Evolutionary conservation across 2,888 invertebrate species (phyloP).

Genomic region (Ophioninae sp.): DNA sequence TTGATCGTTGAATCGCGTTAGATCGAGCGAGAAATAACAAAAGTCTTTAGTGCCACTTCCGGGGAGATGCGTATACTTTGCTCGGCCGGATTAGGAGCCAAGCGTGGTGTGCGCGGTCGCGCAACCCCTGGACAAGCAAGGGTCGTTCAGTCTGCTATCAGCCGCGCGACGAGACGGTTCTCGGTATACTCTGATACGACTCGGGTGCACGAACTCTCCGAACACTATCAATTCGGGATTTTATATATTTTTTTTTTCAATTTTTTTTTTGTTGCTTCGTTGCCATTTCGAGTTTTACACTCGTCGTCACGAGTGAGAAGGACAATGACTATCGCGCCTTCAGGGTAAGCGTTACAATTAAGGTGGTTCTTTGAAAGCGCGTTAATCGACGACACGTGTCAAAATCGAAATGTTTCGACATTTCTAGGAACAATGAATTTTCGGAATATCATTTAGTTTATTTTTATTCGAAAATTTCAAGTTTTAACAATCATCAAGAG

Average conservation of each 20-base stretch:
- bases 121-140: constrained; percentile 61
- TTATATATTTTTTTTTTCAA: background rate
- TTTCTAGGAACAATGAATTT: background rate
- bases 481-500: background rate
- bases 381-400: background rate
- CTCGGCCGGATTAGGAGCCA: constrained; percentile 24
- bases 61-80: background rate
- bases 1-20: background rate
- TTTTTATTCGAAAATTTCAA: background rate
- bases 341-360: constrained; percentile 43
- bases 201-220: constrained; percentile 4
- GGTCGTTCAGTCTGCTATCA: constrained; percentile 65
- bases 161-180: constrained; percentile 65
- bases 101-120: constrained; percentile 65
- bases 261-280: constrained; percentile 7
- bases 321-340: constrained; percentile 21
- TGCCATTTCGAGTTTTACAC: background rate
- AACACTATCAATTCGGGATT: background rate
- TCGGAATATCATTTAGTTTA: background rate
- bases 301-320: constrained; percentile 9
- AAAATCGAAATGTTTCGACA: background rate
- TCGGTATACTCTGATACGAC: constrained; percentile 16
- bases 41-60: background rate
- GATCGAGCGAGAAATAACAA: background rate
- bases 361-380: background rate